These are phyloP conservation scores for Origma solitaria DNA, from an alignment of 2,113 vertebrate genomes.

Conservation along the genomic window DNA sequence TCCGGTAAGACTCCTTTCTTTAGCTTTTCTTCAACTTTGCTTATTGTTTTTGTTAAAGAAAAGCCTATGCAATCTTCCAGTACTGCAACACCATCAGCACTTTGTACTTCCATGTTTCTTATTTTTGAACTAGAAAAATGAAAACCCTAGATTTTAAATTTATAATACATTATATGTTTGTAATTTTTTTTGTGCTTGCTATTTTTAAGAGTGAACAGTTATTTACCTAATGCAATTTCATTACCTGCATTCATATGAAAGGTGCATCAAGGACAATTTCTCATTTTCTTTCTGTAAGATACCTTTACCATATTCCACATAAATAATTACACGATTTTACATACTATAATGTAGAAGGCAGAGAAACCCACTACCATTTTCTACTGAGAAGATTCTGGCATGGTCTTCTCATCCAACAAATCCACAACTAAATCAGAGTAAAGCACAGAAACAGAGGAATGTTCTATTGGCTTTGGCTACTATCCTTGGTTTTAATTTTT, in stretches of 20 bases:
- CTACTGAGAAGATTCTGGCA: not conserved
- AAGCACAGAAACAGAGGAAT: not conserved
- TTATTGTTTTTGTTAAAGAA: slow-evolving; percentile 80
- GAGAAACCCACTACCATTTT: not conserved
- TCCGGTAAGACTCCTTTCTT: slow-evolving; percentile 64
- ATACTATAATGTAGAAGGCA: not conserved
- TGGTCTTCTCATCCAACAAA: not conserved
- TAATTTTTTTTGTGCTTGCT: not conserved
- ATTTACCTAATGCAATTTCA: not conserved
- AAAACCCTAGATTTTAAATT: not conserved
- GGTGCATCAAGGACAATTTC: not conserved
- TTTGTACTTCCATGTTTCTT: slow-evolving; percentile 58
- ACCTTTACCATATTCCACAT: not conserved
- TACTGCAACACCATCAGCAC: slow-evolving; percentile 66
- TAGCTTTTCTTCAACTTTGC: slow-evolving; percentile 78
- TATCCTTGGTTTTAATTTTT: not conserved
- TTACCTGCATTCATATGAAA: not conserved
- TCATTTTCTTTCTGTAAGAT: not conserved
- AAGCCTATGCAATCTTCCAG: slow-evolving; percentile 72
- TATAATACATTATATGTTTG: not conserved
- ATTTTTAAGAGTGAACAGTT: not conserved
- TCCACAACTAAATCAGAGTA: not conserved
- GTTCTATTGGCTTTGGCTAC: not conserved
- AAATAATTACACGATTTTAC: not conserved
- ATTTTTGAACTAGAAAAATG: slow-evolving; percentile 54